A percentile compares a stretch with the other conserved stretches of the same genome.
phyloP scores from a whole-genome alignment of 2,888 invertebrate species.

The Anthoptus insignis region DNA sequence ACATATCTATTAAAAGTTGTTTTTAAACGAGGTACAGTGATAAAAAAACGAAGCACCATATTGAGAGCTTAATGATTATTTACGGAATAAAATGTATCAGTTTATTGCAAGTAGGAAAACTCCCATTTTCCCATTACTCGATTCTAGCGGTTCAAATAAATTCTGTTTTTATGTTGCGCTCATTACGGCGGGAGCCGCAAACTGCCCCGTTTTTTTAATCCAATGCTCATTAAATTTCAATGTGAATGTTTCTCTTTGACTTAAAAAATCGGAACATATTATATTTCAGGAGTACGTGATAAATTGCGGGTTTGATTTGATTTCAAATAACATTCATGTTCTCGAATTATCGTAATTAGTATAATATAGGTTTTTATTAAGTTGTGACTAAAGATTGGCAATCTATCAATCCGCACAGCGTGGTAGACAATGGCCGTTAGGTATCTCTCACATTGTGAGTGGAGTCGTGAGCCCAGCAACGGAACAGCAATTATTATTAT shows the following conservation, averaged over 20 bases:
- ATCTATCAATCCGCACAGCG: too few species aligned
- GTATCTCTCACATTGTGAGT: too few species aligned
- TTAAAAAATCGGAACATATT: neutral
- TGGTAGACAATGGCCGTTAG: too few species aligned
- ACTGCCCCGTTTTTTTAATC: slow-evolving; percentile 1
- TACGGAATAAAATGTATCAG: neutral
- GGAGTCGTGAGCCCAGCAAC: too few species aligned
- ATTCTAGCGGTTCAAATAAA: slow-evolving; percentile 4
- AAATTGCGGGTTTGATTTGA: neutral
- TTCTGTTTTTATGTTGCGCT: neutral
- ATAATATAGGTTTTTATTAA: too few species aligned
- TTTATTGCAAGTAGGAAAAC: neutral
- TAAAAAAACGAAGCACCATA: neutral
- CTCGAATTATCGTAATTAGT: too few species aligned
- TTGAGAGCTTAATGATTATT: neutral
- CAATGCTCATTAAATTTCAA: slow-evolving; percentile 1
- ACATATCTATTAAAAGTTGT: too few species aligned
- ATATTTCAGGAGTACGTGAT: neutral
- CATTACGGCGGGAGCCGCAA: neutral
- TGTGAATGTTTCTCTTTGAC: neutral
- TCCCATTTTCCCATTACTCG: neutral
- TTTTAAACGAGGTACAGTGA: neutral
- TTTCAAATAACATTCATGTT: neutral
- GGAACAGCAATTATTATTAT: too few species aligned
- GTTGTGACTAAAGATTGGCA: too few species aligned